Base-by-base conservation (phyloP, 2,113 vertebrate species). In the Turnix velox region DNA sequence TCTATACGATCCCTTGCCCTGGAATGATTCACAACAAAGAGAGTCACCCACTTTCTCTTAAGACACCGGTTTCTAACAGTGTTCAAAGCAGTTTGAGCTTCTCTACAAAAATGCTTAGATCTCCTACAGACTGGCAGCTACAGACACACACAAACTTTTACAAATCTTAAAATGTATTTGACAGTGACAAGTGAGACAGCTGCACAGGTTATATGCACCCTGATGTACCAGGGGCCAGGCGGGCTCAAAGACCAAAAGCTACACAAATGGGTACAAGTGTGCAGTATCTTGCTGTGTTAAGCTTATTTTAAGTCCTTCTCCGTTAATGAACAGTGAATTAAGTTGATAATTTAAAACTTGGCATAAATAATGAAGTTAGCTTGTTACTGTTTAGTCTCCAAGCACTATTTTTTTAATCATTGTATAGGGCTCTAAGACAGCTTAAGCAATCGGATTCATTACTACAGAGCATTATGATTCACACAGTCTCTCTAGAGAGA, bases 251-350 rank as follows among this genome's bases (percentile, higher is more conserved):
- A 43, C 20, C 57, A 18, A 27, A 25, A 28, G 33, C 66, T 46
- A 33, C 55, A 57, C 2, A 0, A 48, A 49, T 4, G 7, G 31
- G 7, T 16, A 49, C 19, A 61, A 55, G 40, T 0, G 0, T 17
- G 57, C 52, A 75, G 51, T 40, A 78, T 9, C 30, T 48, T 8
- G 3, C 55, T 19, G 10, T 10, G 42, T 45, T 49, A 69, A 82
- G n/a, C 8, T 59, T 74, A 40, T 61, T 87, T 42, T 54, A 72
- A 68, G 33, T 45, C 31, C 43, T 63, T 75, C 66, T 31, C 25
- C 45, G 54, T 31, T 35, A 84, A 63, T 45, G 52, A 77, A 33
- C 33, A 42, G 25, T 2, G 33, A 81, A 79, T 46, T 80, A 65
- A 76, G 11, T 16, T 7, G 71, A 25, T 12, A 19, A 87, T 43